Evolutionary conservation across 2,113 vertebrate species (phyloP).

Genomic region (Pristiophorus japonicus): DNA sequence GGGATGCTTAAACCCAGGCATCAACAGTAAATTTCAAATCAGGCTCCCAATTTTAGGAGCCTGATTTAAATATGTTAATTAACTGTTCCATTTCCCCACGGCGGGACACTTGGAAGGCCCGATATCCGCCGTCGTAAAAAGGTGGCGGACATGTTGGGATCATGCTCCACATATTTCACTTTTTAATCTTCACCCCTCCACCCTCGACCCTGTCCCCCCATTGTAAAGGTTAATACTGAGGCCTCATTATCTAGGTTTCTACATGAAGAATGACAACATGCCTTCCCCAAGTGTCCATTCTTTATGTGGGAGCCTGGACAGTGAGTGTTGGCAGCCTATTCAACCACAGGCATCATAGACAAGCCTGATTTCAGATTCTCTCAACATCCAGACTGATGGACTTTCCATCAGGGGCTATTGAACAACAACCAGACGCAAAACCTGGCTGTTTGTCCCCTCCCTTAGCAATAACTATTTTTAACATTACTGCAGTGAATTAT

Average conservation of each 20-base stretch:
- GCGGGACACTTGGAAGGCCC: neutral
- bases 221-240: neutral
- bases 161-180: neutral
- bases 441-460: neutral
- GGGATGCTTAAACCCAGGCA: neutral
- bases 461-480: neutral
- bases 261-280: neutral
- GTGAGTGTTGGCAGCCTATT: neutral
- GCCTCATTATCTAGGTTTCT: neutral
- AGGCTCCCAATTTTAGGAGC: neutral
- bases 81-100: neutral
- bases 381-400: neutral
- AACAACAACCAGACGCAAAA: neutral
- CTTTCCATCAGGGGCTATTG: neutral
- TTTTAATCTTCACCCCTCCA: neutral
- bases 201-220: neutral
- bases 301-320: neutral
- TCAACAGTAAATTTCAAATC: neutral
- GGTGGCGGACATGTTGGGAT: no score
- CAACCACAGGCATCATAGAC: neutral
- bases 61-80: neutral
- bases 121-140: neutral
- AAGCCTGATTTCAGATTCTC: neutral
- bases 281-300: neutral
- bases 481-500: neutral